phyloP scores from a whole-genome alignment of 1,140 invertebrate species.

The Gryllus bimaculatus region DNA sequence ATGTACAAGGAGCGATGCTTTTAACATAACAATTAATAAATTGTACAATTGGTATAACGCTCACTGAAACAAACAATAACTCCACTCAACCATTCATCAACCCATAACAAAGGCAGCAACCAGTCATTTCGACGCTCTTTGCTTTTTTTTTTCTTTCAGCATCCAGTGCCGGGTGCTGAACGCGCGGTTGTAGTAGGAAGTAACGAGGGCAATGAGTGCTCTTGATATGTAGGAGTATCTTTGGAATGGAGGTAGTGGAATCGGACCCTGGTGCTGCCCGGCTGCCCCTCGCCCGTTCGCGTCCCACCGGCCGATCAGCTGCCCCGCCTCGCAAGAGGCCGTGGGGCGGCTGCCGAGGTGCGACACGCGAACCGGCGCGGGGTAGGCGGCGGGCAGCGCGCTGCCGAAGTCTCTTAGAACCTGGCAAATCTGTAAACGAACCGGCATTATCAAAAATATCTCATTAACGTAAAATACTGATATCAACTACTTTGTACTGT shows the following conservation, averaged over 20 bases:
- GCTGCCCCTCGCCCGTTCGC: no score
- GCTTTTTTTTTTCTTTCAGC: background rate
- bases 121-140: background rate
- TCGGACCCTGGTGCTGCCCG: background rate
- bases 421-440: background rate
- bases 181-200: background rate
- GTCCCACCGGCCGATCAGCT: no score
- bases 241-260: background rate
- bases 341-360: no score
- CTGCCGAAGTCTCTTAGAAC: background rate
- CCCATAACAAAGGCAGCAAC: background rate
- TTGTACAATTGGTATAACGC: background rate
- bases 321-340: no score
- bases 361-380: no score
- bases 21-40: background rate
- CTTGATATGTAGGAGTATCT: background rate
- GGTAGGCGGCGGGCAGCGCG: no score
- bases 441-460: background rate
- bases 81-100: background rate
- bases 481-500: background rate
- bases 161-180: background rate
- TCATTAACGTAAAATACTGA: slow-evolving; percentile 5
- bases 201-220: background rate
- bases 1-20: background rate
- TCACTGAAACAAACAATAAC: background rate